Evolutionary conservation across 2,888 invertebrate species (phyloP), one percentile per base, ranked within the genome.

Genomic region (Conistra vaccinii): DNA sequence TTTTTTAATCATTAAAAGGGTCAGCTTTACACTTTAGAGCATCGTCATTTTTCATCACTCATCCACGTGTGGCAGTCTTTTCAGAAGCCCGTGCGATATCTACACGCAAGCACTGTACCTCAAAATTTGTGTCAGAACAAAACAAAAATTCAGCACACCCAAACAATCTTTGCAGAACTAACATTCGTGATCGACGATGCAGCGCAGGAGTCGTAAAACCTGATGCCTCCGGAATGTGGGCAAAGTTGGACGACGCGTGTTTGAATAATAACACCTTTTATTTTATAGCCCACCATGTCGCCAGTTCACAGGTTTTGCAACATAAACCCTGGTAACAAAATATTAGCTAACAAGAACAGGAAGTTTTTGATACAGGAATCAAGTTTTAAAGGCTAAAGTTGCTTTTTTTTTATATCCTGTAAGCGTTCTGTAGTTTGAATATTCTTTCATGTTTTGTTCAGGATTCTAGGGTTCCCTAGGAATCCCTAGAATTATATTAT

Each of bases 171-270:
- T 69, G 20, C 73, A 71, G 57, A 78, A 76, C 78, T 74, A 85
- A 81, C 71, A 84, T 73, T 81, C 75, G 86, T 88, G 87, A 88
- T 89, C 87, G 88, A 82, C 83, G 88, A 87, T 85, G 85, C 85
- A 86, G 83, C 83, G 76, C 80, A 66, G 55, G 84, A 84, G 74
- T 89, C 92, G 88, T 92, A 92, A 92, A 92, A 92, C 86, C 76
- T 75, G 91, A 92, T 87, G 83, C 88, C 85, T 70, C 57, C 74
- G 73, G 90, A 89, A 90, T 90, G 89, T 86, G 78, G 86, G 87
- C 88, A 83, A 85, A 88, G 87, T 87, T 80, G 82, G 76, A 74
- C 73, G 76, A 83, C 78, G 86, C 76, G 85, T 80, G 75, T 89
- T 89, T 87, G 83, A 88, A 89, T 91, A 89, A 89, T 87, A 89